Evolutionary conservation across 2,888 invertebrate genomes (phyloP), one percentile per base, ranked within the genome.

Genomic region (Sthenelais limicola): DNA sequence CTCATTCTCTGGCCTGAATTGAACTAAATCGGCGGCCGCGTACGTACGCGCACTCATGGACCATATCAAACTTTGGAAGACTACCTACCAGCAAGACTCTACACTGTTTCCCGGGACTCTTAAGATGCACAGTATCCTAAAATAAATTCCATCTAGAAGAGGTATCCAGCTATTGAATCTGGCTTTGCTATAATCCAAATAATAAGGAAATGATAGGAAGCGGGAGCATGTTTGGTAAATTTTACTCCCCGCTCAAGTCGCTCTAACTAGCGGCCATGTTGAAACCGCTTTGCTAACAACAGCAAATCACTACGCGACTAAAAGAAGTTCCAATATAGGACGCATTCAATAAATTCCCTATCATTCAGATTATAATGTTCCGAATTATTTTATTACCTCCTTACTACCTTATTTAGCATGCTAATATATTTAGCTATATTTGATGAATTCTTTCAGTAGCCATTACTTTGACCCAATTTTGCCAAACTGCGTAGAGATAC

Each of bases 191-290:
- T 62, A 62, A 62, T 7, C 24, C 43, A 62, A 62, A 24, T 38
- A 62, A 62, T 38, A 38, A 35, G 38, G n/a, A 62, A 38, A 26
- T n/a, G 35, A 21, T 28, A 62, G 43, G 35, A 21, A 38, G 38
- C 35, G 62, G 62, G 62, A 62, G 62, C 62, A 62, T 62, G 35
- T 62, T 62, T 24, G 62, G 43, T 62, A 43, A 33, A 33, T 32
- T 62, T 38, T 43, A 62, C 62, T 62, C 62, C 62, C 43, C 62
- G 24, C 38, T 43, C n/a, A 62, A 62, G 38, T 62, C 18, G 24
- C 38, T n/a, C 43, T 62, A 62, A 62, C 62, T 62, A 62, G 35
- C 62, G 38, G 62, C 62, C 62, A 62, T 62, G 62, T 62, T 62
- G 62, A 62, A 62, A 62, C 62, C 62, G 24, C 35, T 38, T 62